Evolutionary conservation across 2,113 vertebrate genomes (phyloP).

Genomic region (Willisornis vidua): DNA sequence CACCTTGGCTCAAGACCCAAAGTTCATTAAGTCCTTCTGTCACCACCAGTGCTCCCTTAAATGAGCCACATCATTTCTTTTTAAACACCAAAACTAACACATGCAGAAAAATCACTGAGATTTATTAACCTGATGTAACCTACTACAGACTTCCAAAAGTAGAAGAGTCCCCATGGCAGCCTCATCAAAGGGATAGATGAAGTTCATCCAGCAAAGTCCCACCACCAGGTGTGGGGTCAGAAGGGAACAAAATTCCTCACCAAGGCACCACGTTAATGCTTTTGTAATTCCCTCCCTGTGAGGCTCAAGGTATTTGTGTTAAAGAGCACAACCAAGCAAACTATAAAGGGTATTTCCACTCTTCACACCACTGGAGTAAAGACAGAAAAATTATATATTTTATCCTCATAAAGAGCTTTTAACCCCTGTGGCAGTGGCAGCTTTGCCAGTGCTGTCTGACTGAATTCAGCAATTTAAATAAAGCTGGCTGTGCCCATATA

Average conservation of each 20-base stretch:
- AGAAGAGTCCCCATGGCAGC: neutral
- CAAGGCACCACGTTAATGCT: neutral
- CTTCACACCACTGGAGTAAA: neutral
- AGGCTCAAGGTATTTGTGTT: neutral
- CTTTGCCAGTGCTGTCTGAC: neutral
- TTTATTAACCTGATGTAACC: neutral
- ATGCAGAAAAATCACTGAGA: neutral
- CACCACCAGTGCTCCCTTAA: rapidly evolving
- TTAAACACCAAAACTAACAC: neutral
- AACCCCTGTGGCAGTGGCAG: neutral
- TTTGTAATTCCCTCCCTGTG: neutral
- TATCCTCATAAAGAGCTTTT: neutral
- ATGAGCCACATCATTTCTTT: neutral
- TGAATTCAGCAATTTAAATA: neutral
- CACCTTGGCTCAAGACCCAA: neutral
- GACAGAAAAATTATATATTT: neutral
- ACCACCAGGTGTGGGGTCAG: neutral
- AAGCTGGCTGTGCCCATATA: neutral
- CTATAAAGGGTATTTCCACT: neutral
- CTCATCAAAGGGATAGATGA: neutral
- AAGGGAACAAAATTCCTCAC: neutral
- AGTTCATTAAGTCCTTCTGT: neutral
- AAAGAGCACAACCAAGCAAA: neutral
- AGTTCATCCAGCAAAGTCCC: neutral
- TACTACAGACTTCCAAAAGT: neutral